Evolutionary conservation across 2,888 invertebrate species (phyloP), one percentile per base, ranked within the genome.

Genomic region (Calliscelio sp.): DNA sequence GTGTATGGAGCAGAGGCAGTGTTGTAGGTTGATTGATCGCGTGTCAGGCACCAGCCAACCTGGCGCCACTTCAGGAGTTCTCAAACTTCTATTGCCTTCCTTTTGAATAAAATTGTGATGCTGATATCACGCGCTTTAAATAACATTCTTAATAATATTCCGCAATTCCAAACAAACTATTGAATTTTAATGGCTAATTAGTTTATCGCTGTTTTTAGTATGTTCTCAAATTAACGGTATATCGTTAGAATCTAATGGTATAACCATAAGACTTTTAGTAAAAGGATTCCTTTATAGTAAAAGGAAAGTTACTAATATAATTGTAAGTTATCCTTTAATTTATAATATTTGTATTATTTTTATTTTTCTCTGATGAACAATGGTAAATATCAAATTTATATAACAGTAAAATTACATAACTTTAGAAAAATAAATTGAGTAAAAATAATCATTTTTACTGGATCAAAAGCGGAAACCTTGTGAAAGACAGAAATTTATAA

Each of bases 11-110:
- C 57, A 24, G 66, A 84, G 86, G 87, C 89, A 89, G 86, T 86
- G 88, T 87, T 88, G 88, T 89, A 90, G 89, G 93, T 92, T 93
- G 93, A 93, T 93, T 93, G 92, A 93, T 93, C 92, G 92, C 89
- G 88, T 89, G 91, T 90, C 90, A 91, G 92, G 89, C 91, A 91
- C 91, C 90, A 91, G 92, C 89, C 92, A 89, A 92, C 91, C 91
- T 92, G 93, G 92, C 93, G 92, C 93, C 92, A 87, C 81, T 79
- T 28, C 90, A 90, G 90, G 77, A 91, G 86, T 88, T 91, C 92
- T 89, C 93, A 92, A 90, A 89, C 86, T 75, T 73, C 82, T 61
- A 44, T 71, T 57, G 44, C 71, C 28, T 61, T 20, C 1, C 51
- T 66, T 73, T 78, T 73, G 77, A 77, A 78, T 78, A 66, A 66